Evolutionary conservation across 2,888 invertebrate species (phyloP).

Genomic region (Biston stratarius): DNA sequence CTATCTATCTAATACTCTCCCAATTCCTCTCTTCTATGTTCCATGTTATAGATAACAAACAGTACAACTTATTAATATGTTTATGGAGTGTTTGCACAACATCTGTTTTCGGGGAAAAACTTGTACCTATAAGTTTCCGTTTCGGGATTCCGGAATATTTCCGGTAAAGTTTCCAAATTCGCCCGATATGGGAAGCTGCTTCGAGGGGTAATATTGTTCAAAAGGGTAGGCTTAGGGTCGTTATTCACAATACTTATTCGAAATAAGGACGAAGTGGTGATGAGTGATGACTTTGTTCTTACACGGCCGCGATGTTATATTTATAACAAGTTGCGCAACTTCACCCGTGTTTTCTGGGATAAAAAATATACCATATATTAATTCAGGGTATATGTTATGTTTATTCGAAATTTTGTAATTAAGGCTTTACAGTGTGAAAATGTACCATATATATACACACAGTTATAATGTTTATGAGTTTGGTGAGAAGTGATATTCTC

Average conservation of each 20-base stretch:
- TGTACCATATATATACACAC: too few relatives aligned
- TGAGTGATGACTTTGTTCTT: too few relatives aligned
- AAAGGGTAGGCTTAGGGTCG: slow-evolving; percentile 33
- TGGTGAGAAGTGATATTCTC: too few relatives aligned
- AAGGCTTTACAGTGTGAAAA: too few relatives aligned
- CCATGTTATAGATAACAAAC: slow-evolving; percentile 11
- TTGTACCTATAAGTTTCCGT: slow-evolving; percentile 40
- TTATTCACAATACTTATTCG: background rate
- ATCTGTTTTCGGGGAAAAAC: slow-evolving; percentile 43
- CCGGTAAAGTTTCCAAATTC: slow-evolving; percentile 43
- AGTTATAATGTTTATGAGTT: too few relatives aligned
- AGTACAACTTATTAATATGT: slow-evolving; percentile 43
- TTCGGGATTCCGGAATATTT: slow-evolving; percentile 25
- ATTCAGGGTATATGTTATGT: too few relatives aligned
- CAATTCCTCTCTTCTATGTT: background rate
- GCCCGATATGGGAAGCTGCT: slow-evolving; percentile 29
- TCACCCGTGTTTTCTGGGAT: too few relatives aligned
- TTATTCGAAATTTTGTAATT: too few relatives aligned
- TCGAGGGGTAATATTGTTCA: slow-evolving; percentile 39
- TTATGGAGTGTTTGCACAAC: slow-evolving; percentile 40
- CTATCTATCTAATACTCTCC: too few relatives aligned
- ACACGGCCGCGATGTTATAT: too few relatives aligned
- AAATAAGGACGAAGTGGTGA: background rate
- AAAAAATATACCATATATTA: too few relatives aligned
- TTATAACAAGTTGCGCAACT: too few relatives aligned